phyloP scores from a whole-genome alignment of 2,797 vertebrate genomes.

The Gymnothorax javanicus region DNA sequence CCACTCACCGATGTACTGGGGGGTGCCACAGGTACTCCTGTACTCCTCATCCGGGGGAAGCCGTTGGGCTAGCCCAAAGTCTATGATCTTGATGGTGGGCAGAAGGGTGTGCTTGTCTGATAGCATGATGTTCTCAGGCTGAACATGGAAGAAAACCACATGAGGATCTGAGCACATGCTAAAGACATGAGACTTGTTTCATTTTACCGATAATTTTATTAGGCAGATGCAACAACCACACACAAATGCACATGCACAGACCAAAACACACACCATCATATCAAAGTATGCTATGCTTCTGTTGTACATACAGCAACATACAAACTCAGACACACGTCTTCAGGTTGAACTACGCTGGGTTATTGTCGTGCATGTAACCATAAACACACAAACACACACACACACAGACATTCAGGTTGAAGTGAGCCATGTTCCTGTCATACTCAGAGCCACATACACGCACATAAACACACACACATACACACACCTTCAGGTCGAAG shows the following conservation, averaged over 20 bases:
- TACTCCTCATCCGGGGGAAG: slow-evolving; percentile 65
- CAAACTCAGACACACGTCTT: no score
- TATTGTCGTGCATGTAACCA: no score
- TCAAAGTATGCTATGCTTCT: no score
- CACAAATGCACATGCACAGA: background rate
- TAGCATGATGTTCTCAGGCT: slow-evolving; percentile 83
- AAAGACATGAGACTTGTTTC: background rate
- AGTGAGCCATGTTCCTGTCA: slow-evolving; percentile 67
- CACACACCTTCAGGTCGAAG: slow-evolving; percentile 79
- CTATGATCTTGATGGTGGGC: slow-evolving; percentile 76
- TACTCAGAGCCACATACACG: slow-evolving; percentile 48
- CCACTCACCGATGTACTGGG: slow-evolving; percentile 70
- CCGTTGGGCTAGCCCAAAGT: slow-evolving; percentile 76
- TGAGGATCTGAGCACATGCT: background rate
- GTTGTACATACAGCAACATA: no score
- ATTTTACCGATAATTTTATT: no score
- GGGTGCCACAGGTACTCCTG: slow-evolving; percentile 75
- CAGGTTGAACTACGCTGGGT: no score
- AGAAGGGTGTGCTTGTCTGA: slow-evolving; percentile 66
- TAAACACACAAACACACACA: background rate
- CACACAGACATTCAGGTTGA: slow-evolving; percentile 78
- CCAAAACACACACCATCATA: no score
- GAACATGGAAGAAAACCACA: slow-evolving; percentile 32
- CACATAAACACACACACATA: background rate
- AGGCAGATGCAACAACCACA: background rate